These are phyloP conservation scores for Varroa destructor DNA, from an alignment of 1,140 invertebrate species.

Conservation along the genomic window DNA sequence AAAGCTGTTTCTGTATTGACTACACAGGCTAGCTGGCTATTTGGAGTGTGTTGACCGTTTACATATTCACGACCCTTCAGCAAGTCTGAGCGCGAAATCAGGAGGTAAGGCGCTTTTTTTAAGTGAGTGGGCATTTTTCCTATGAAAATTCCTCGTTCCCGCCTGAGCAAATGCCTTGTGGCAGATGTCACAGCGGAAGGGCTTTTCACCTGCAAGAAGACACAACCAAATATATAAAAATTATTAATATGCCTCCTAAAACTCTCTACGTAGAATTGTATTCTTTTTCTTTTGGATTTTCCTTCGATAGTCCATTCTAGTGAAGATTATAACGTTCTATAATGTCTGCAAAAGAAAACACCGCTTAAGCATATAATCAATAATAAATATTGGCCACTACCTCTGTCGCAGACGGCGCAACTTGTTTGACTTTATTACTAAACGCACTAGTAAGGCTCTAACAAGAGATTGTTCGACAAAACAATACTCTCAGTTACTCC, in stretches of 20 bases:
- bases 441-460: too few species aligned
- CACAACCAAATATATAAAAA: background rate
- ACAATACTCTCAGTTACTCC: too few species aligned
- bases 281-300: background rate
- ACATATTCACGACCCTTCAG: too few species aligned
- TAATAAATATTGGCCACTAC: too few species aligned
- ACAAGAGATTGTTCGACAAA: too few species aligned
- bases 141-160: constrained; percentile 22
- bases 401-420: too few species aligned
- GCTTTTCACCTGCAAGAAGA: constrained; percentile 13
- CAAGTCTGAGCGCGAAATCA: background rate
- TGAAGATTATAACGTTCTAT: background rate
- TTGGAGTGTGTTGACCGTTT: too few species aligned
- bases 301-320: background rate
- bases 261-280: background rate
- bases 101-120: background rate
- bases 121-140: background rate
- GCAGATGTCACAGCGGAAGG: constrained; percentile 11
- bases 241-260: background rate
- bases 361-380: background rate
- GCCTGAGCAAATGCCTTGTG: constrained; percentile 22
- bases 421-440: too few species aligned
- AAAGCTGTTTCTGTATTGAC: too few species aligned
- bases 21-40: too few species aligned
- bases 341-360: background rate